A percentile compares a stretch with the other conserved stretches of the same genome.
Conservation (phyloP, 23 tunicate species). For the Pegea sp. region DNA sequence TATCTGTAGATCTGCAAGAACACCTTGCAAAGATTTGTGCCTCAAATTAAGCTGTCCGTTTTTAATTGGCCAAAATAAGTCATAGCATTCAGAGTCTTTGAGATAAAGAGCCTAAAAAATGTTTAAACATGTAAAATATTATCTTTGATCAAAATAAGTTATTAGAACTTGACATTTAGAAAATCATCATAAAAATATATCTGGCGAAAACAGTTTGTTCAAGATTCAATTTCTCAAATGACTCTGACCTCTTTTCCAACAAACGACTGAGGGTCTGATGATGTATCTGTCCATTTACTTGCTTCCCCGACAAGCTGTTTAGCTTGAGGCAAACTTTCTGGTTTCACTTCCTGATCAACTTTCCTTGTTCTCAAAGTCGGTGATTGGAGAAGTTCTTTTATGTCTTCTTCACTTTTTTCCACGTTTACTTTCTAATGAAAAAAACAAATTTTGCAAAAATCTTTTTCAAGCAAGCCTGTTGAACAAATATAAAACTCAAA, state of each 20-base stretch:
- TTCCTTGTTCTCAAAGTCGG: no score
- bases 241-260: conserved; percentile 56
- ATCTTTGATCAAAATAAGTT: no score
- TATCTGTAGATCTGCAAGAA: conserved; percentile 25
- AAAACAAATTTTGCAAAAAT: no score
- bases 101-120: conserved; percentile 46
- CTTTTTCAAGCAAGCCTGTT: no score
- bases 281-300: conserved; percentile 65
- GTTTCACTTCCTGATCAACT: conserved; percentile 22
- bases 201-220: no score
- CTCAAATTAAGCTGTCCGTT: conserved; percentile 41
- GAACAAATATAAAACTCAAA: no score
- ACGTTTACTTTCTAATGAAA: no score
- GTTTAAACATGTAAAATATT: neutral
- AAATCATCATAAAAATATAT: no score
- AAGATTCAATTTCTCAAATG: neutral
- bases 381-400: no score
- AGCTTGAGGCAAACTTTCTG: conserved; percentile 28
- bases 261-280: conserved; percentile 18
- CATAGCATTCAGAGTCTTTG: conserved; percentile 60
- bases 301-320: no score
- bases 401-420: no score
- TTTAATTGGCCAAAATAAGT: conserved; percentile 55
- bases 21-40: conserved; percentile 25
- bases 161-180: no score